Evolutionary conservation across 2,113 vertebrate species (phyloP).

Genomic region (Trematomus loennbergii): DNA sequence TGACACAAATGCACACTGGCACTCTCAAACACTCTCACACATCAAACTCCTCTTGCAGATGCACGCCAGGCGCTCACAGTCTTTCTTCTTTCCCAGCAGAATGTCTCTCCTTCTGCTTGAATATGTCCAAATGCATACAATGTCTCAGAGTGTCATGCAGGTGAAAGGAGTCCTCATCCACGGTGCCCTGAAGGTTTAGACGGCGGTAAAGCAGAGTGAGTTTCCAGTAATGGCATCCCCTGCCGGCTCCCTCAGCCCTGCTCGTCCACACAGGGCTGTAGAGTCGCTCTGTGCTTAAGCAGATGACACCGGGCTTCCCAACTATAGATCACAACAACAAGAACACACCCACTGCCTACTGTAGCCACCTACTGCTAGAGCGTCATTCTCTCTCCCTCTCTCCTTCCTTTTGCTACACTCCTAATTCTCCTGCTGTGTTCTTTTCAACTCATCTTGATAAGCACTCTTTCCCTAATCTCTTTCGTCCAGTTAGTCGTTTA

Average conservation of each 20-base stretch:
- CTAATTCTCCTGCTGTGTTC: slow-evolving; percentile 22
- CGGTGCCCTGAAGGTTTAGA: slow-evolving; percentile 30
- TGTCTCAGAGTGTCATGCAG: slow-evolving; percentile 18
- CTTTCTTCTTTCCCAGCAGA: slow-evolving; percentile 24
- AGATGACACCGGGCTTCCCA: slow-evolving; percentile 82
- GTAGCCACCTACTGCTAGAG: slow-evolving; percentile 64
- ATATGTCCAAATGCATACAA: slow-evolving; percentile 30
- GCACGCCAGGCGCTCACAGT: slow-evolving; percentile 36
- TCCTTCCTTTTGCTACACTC: slow-evolving; percentile 20
- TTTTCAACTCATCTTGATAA: slow-evolving; percentile 40
- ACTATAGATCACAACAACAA: slow-evolving; percentile 81
- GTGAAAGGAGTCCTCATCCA: slow-evolving; percentile 50
- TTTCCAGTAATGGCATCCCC: slow-evolving; percentile 46
- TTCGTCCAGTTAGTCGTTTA: slow-evolving; percentile 11
- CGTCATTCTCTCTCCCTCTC: slow-evolving; percentile 49
- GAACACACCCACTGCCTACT: slow-evolving; percentile 82
- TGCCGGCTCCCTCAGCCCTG: slow-evolving; percentile 48
- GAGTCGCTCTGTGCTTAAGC: slow-evolving; percentile 70
- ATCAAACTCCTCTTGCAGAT: slow-evolving; percentile 50
- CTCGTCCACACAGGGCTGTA: slow-evolving; percentile 58
- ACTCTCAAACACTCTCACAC: slow-evolving; percentile 20
- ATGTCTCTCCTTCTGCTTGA: slow-evolving; percentile 25
- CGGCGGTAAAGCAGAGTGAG: slow-evolving; percentile 23
- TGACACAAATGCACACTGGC: slow-evolving; percentile 48
- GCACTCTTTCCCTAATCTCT: background rate